Percentiles rank a stretch among this genome's conserved stretches.
These are phyloP conservation scores for Metallyticus violacea DNA, from an alignment of 2,888 invertebrate genomes.

Conservation along the genomic window DNA sequence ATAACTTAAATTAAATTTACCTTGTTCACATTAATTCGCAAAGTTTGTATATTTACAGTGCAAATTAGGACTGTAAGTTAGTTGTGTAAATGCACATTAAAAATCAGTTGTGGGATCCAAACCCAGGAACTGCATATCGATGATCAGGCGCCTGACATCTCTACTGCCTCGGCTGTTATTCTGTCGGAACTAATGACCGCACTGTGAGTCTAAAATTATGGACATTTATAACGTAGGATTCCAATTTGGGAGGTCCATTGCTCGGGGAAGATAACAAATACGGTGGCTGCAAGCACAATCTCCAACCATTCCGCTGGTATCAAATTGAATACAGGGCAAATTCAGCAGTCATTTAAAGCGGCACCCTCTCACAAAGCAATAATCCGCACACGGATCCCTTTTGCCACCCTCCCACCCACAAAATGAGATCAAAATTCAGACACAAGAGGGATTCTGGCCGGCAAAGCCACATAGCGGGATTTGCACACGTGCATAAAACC, in stretches of 20 bases:
- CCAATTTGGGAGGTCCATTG: not conserved
- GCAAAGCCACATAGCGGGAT: not conserved
- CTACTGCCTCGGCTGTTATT: not conserved
- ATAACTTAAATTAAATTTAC: no score
- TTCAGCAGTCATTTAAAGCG: conserved; percentile 5
- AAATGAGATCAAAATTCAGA: not conserved
- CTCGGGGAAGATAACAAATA: not conserved
- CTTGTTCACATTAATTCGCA: no score
- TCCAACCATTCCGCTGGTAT: not conserved
- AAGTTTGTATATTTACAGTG: no score
- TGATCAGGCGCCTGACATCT: not conserved
- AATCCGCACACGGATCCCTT: not conserved
- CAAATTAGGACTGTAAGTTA: no score
- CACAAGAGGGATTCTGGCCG: not conserved
- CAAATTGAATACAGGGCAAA: conserved; percentile 18
- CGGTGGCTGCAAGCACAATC: not conserved
- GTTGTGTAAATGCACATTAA: not conserved
- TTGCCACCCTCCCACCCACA: not conserved
- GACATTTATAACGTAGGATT: not conserved
- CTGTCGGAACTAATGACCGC: not conserved
- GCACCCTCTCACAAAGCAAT: not conserved
- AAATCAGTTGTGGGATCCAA: not conserved
- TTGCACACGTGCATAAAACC: not conserved
- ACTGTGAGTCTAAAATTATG: not conserved
- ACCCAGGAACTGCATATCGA: not conserved